These are phyloP conservation scores for Lamellibrachia satsuma DNA, from an alignment of 2,888 invertebrate genomes.

Conservation along the genomic window DNA sequence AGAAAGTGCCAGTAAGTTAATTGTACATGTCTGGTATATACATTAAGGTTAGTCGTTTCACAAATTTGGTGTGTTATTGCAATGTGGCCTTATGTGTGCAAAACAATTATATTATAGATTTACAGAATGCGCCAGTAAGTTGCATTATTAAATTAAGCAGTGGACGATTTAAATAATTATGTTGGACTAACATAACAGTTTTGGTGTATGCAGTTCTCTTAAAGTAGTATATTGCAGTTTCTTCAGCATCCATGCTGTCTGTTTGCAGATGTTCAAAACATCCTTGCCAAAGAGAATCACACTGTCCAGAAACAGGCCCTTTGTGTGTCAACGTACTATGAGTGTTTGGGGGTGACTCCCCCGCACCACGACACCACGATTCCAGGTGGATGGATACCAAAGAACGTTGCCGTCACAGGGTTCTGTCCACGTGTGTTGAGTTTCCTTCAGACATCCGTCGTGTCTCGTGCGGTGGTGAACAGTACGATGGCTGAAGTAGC, in stretches of 20 bases:
- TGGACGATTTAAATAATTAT: background rate
- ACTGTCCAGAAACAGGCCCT: background rate
- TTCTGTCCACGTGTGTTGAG: background rate
- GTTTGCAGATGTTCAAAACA: background rate
- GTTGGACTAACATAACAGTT: background rate
- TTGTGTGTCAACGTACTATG: conserved; percentile 14
- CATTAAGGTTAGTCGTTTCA: no score
- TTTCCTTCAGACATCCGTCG: background rate
- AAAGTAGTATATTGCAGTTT: background rate
- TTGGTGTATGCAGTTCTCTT: background rate
- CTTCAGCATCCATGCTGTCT: background rate
- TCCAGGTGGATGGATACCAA: conserved; percentile 26
- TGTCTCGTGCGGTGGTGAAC: background rate
- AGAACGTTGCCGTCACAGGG: conserved; percentile 20
- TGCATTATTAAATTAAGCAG: background rate
- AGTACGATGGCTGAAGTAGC: background rate
- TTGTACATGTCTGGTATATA: no score
- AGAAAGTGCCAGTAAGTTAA: background rate
- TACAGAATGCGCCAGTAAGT: background rate
- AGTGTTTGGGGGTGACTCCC: conserved; percentile 29
- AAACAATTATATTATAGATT: no score
- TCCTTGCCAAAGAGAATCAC: background rate
- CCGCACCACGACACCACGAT: conserved; percentile 27
- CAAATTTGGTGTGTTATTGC: no score
- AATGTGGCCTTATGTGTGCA: no score